A percentile compares a stretch with the other conserved stretches of the same genome.
Conservation (phyloP, 1,140 invertebrate genomes). For the Drosophila tsacasi region DNA sequence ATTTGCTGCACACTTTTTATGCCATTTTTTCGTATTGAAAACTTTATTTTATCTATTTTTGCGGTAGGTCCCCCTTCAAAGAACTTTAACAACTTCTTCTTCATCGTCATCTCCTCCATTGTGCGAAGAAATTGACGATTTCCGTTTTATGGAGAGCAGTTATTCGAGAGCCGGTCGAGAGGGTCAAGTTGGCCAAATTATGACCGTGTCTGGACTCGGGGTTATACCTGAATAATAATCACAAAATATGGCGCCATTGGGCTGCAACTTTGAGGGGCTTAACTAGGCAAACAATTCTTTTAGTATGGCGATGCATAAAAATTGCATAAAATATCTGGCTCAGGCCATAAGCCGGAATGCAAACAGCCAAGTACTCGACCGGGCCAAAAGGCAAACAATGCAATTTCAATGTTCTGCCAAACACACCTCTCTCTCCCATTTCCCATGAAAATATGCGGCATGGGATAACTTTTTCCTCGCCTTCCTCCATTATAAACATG, state of each 20-base stretch:
- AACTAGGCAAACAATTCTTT: constrained; percentile 73
- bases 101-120: constrained; percentile 42
- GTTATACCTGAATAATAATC: constrained; percentile 44
- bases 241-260: constrained; percentile 65
- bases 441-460: constrained; percentile 63
- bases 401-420: constrained; percentile 57
- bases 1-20: constrained; percentile 79
- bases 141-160: constrained; percentile 38
- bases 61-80: constrained; percentile 20
- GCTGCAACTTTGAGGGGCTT: constrained; percentile 59
- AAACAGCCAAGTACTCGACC: constrained; percentile 61
- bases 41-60: constrained; percentile 70
- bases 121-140: constrained; percentile 62
- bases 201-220: constrained; percentile 30
- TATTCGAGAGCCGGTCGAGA: constrained; percentile 26
- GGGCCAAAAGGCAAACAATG: constrained; percentile 81
- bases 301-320: constrained; percentile 73
- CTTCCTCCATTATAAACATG: constrained; percentile 44
- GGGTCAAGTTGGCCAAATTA: constrained; percentile 39
- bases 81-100: constrained; percentile 72
- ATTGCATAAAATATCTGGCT: constrained; percentile 63
- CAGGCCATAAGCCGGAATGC: constrained; percentile 66
- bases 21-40: constrained; percentile 31
- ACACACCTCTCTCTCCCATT: neutral
- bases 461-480: constrained; percentile 44